These are phyloP conservation scores for Megaceryle maxima DNA, from an alignment of 2,113 vertebrate species.

Conservation along the genomic window DNA sequence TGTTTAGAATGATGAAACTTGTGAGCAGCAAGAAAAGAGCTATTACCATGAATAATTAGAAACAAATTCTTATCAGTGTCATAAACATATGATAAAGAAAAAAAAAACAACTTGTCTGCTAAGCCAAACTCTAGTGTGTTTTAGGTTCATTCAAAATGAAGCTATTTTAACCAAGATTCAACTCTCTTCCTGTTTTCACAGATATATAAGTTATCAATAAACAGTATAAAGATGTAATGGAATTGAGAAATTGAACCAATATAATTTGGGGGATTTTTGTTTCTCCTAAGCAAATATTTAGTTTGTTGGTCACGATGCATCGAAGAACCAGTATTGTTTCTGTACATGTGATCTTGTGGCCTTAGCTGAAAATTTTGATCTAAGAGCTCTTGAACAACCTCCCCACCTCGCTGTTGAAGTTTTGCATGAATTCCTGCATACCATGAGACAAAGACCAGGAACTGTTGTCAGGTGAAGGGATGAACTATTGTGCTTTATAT, in stretches of 20 bases:
- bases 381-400: neutral
- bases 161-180: constrained; percentile 3
- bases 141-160: neutral
- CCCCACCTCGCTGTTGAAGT: neutral
- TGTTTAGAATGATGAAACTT: neutral
- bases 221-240: neutral
- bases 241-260: neutral
- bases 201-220: neutral
- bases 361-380: neutral
- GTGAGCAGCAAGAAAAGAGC: neutral
- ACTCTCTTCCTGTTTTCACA: neutral
- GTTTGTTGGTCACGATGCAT: neutral
- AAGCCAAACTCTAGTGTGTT: neutral
- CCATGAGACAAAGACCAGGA: neutral
- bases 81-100: neutral
- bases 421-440: constrained; percentile 1
- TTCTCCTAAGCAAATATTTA: neutral
- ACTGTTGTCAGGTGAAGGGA: neutral
- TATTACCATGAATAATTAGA: constrained; percentile 21
- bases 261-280: neutral
- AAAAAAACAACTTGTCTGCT: neutral
- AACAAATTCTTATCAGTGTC: constrained; percentile 16
- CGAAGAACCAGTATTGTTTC: neutral
- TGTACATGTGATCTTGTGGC: neutral
- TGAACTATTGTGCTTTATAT: neutral